These are phyloP conservation scores for Acleris laterana DNA, from an alignment of 2,888 invertebrate genomes.

Conservation along the genomic window DNA sequence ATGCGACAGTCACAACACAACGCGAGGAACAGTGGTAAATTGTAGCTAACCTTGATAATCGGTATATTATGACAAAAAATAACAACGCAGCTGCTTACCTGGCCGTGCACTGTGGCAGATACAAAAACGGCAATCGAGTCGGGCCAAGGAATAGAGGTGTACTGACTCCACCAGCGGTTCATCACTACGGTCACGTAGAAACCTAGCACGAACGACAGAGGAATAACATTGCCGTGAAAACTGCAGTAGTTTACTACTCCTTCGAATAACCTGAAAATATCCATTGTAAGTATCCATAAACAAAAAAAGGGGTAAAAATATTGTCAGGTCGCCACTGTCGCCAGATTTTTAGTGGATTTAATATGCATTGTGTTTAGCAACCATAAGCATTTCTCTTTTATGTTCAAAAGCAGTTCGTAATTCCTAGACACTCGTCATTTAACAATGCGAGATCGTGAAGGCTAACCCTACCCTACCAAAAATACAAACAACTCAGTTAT, in stretches of 20 bases:
- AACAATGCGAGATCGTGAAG: no score
- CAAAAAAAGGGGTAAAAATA: neutral
- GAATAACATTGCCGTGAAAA: slow-evolving; percentile 93
- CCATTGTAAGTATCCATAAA: slow-evolving; percentile 10
- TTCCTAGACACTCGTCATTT: no score
- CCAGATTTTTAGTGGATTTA: no score
- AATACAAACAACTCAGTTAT: neutral
- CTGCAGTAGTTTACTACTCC: slow-evolving; percentile 93
- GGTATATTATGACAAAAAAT: neutral
- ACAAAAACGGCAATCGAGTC: slow-evolving; percentile 94
- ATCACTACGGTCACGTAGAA: slow-evolving; percentile 97
- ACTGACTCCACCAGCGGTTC: slow-evolving; percentile 96
- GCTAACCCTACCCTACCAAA: neutral
- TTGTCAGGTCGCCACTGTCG: no score
- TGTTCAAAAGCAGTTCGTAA: no score
- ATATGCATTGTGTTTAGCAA: no score
- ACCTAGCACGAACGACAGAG: slow-evolving; percentile 96
- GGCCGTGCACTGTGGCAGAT: slow-evolving; percentile 92
- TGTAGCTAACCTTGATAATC: slow-evolving; percentile 9
- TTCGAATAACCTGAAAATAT: slow-evolving; percentile 89
- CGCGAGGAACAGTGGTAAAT: slow-evolving; percentile 3
- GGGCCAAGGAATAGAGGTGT: slow-evolving; percentile 93
- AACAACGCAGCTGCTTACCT: slow-evolving; percentile 70
- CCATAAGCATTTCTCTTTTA: no score
- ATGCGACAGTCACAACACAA: slow-evolving; percentile 11